These are phyloP conservation scores for Nasonia vitripennis DNA, from an alignment of 1,140 invertebrate species.

Conservation along the genomic window DNA sequence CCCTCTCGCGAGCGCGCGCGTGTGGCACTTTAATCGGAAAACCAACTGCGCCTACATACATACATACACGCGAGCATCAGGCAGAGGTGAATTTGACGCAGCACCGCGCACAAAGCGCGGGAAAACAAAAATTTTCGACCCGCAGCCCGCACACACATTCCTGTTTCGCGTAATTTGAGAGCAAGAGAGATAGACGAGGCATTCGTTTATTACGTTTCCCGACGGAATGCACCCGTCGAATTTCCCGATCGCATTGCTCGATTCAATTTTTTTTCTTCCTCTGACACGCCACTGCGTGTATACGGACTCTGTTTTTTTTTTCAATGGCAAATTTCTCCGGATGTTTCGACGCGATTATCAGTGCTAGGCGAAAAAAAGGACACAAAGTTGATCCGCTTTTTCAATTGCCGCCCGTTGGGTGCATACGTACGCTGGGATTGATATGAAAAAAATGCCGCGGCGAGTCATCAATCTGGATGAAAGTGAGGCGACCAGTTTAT, in stretches of 20 bases:
- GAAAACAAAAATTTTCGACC: conserved; percentile 18
- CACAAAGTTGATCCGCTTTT: neutral
- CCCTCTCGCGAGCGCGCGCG: neutral
- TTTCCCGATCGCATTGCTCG: neutral
- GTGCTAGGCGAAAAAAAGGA: neutral
- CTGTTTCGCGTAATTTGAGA: conserved; percentile 19
- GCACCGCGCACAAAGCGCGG: neutral
- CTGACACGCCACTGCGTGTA: neutral
- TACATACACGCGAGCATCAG: neutral
- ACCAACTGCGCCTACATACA: neutral
- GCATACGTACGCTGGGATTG: neutral
- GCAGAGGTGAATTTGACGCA: neutral
- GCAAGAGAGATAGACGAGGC: neutral
- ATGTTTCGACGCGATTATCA: neutral
- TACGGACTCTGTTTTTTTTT: neutral
- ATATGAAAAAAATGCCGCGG: neutral
- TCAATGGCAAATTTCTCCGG: neutral
- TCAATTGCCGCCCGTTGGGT: neutral
- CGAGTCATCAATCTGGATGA: conserved; percentile 25
- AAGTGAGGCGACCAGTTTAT: conserved; percentile 14
- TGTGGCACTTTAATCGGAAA: conserved; percentile 1
- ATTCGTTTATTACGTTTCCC: conserved; percentile 11
- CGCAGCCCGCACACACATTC: neutral
- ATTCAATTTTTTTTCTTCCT: neutral
- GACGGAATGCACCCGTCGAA: neutral